Evolutionary conservation across 2,113 vertebrate species (phyloP).

Genomic region (Astur gentilis): DNA sequence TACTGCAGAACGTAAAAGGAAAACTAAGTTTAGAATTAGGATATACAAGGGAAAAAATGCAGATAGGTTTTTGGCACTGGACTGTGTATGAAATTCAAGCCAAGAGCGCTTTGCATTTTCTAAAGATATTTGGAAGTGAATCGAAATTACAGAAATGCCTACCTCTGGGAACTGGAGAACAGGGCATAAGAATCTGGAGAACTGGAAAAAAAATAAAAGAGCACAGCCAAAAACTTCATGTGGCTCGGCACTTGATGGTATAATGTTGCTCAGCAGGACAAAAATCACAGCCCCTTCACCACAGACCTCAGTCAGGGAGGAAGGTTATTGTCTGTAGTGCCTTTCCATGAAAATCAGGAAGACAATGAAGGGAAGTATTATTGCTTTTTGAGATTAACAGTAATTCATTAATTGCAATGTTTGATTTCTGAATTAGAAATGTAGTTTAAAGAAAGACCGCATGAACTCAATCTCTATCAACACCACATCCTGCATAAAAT

Average conservation of each 20-base stretch:
- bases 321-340: not conserved
- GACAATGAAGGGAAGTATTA: not conserved
- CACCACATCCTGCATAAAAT: not conserved
- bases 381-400: not conserved
- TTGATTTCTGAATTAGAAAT: not conserved
- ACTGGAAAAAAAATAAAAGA: conserved; percentile 9
- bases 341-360: not conserved
- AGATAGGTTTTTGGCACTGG: conserved; percentile 70
- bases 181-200: conserved; percentile 58
- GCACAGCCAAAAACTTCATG: conserved; percentile 46
- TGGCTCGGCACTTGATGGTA: conserved; percentile 18
- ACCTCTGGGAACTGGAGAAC: conserved; percentile 73
- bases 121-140: conserved; percentile 74
- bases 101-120: conserved; percentile 71
- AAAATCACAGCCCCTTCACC: conserved; percentile 13
- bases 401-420: not conserved
- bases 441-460: not conserved
- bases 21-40: conserved; percentile 70
- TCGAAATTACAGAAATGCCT: conserved; percentile 78
- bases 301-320: not conserved
- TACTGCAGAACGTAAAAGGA: conserved; percentile 59
- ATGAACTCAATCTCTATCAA: not conserved
- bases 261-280: conserved; percentile 39
- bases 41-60: conserved; percentile 73
- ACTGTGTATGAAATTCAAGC: conserved; percentile 25